Conservation (phyloP, 2,888 invertebrate species). For the Phorcus lineatus region DNA sequence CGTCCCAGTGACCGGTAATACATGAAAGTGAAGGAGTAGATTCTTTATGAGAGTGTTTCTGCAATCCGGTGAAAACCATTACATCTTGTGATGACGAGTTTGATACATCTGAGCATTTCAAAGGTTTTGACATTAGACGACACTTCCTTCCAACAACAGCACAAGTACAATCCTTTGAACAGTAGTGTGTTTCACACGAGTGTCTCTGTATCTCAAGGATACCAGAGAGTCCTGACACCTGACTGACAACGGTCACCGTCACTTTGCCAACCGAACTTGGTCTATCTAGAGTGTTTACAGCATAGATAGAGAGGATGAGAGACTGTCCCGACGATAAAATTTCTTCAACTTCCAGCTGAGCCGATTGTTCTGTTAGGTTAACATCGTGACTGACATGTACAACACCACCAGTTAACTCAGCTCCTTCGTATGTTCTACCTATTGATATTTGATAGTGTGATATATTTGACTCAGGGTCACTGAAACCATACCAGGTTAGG, state of each 20-base stretch:
- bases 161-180: conserved; percentile 27
- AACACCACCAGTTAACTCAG: neutral
- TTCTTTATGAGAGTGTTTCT: neutral
- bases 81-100: neutral
- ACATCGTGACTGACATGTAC: neutral
- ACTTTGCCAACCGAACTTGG: conserved; percentile 37
- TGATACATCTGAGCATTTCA: neutral
- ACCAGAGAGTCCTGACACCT: neutral
- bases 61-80: neutral
- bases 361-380: neutral
- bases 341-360: conserved; percentile 3
- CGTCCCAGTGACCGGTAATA: neutral
- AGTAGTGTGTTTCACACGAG: conserved; percentile 26
- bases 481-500: conserved; percentile 18
- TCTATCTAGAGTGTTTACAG: conserved; percentile 21
- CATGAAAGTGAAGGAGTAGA: neutral
- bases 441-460: neutral
- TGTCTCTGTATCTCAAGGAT: conserved; percentile 24
- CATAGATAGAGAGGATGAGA: conserved; percentile 26
- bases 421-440: neutral
- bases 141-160: conserved; percentile 17
- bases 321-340: conserved; percentile 26
- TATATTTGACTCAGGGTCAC: conserved; percentile 8
- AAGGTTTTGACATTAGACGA: neutral
- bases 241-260: conserved; percentile 30